Conservation (phyloP, 2,113 vertebrate species). For the Gallinago paraguaiae region DNA sequence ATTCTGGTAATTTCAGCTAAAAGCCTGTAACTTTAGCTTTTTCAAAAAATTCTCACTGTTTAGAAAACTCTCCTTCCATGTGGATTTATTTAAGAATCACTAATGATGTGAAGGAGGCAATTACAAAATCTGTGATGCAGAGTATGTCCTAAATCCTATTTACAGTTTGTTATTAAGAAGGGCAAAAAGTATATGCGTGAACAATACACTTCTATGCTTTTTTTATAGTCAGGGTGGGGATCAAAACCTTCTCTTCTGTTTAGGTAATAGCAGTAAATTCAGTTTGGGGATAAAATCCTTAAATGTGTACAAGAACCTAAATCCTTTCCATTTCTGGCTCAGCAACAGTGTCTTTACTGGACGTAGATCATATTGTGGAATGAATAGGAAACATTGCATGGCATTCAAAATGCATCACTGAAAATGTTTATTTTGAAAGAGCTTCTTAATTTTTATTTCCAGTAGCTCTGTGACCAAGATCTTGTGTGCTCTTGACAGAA, state of each 20-base stretch:
- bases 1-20: background rate
- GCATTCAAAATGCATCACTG: background rate
- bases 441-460: constrained; percentile 1
- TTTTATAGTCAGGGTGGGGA: background rate
- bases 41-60: constrained; percentile 47
- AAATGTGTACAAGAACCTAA: background rate
- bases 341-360: background rate
- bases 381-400: background rate
- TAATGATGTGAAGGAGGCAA: constrained; percentile 23
- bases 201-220: background rate
- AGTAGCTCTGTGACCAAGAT: background rate
- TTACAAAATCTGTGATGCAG: constrained; percentile 32
- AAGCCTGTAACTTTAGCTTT: constrained; percentile 48
- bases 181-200: background rate
- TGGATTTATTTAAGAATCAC: constrained; percentile 63
- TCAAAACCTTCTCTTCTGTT: background rate
- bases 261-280: background rate
- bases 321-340: background rate
- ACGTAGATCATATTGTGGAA: background rate
- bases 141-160: background rate
- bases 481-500: background rate
- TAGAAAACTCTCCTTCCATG: constrained; percentile 40
- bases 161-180: background rate
- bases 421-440: background rate
- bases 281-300: background rate